Evolutionary conservation across 2,797 vertebrate genomes (phyloP).

Genomic region (Aplochiton taeniatus): DNA sequence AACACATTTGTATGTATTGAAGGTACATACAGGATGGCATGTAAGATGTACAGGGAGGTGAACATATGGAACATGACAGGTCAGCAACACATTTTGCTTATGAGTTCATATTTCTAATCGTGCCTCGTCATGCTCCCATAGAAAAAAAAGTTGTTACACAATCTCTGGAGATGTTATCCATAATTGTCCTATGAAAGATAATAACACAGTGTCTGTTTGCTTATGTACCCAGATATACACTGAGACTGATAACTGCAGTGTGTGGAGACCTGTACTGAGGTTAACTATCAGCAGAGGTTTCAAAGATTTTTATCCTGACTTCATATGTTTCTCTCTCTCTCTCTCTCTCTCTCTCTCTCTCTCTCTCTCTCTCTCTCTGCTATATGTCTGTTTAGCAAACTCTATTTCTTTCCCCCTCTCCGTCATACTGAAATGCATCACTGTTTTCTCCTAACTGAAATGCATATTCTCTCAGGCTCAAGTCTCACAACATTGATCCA

Average conservation of each 20-base stretch:
- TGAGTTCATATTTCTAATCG: not conserved
- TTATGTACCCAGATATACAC: not conserved
- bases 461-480: not conserved
- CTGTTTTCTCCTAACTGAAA: not conserved
- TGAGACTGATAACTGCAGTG: not conserved
- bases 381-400: too few species aligned
- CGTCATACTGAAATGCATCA: not conserved
- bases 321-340: not conserved
- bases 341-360: not conserved
- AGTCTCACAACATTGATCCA: not conserved
- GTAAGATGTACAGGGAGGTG: too few species aligned
- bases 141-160: not conserved
- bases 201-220: not conserved
- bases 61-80: too few species aligned
- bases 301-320: conserved; percentile 1
- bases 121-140: not conserved
- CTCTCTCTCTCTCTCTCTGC: not conserved
- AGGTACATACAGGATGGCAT: too few species aligned
- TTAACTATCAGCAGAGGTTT: not conserved
- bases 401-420: not conserved
- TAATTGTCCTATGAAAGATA: not conserved
- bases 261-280: not conserved
- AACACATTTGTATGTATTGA: too few species aligned
- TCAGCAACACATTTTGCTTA: too few species aligned
- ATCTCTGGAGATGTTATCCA: not conserved